Evolutionary conservation across 1,140 invertebrate genomes (phyloP), one percentile per base, ranked within the genome.

Genomic region (Diploscapter pachys): DNA sequence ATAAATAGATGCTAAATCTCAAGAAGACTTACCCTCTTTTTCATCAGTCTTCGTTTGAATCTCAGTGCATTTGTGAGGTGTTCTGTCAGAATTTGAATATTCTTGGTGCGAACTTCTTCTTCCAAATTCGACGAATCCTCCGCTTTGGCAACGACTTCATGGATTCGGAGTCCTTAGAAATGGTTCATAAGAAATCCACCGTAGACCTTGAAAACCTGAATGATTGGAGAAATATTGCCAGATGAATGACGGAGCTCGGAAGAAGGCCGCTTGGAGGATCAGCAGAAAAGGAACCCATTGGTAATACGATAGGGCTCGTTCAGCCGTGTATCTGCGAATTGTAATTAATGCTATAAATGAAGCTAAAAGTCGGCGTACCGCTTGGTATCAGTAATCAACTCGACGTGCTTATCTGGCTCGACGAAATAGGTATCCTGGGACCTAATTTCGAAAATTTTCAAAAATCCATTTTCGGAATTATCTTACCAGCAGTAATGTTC

Each of bases 241-340:
- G 5, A 87, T 59, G 63, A 85, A 80, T 68, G 82, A 83, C 9
- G 87, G 87, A 53, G 88, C 79, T 54, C 86, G 82, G 80, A 87
- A 88, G 57, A 86, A 79, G n/a, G 86, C 79, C 5, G 87, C 87
- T 76, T 86, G 85, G 8, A 88, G 72, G 3, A 87, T 71, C 5
- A 87, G 76, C 50, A 87, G 81, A 62, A 88, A 86, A 0, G 87
- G 87, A 11, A 88, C 87, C 87, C 87, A 88, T 78, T 88, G 87
- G 77, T 88, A 88, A 76, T 87, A 88, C 48, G 73, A 78, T 6
- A 82, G 71, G 52, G 75, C 54, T 4, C 82, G 73, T 4, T 80
- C 82, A 55, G 74, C 66, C 13, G 81, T 74, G 66, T 82, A 80
- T 66, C 82, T 76, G 66, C 63, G 55, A 13, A 71, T 13, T 1